Conservation (phyloP, 2,113 vertebrate species). For the Choloepus hoffmanni region DNA sequence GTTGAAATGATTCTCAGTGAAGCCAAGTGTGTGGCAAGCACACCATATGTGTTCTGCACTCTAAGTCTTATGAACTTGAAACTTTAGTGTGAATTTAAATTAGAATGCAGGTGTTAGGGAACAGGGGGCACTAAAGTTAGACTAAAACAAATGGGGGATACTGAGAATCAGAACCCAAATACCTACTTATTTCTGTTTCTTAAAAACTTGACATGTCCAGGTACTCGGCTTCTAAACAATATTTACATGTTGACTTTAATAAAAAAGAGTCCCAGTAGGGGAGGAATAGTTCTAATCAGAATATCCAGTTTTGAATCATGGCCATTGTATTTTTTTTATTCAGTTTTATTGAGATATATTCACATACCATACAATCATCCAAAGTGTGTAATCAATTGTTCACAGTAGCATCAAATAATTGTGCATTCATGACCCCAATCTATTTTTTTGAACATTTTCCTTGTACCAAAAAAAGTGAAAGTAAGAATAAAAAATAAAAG, state of each 20-base stretch:
- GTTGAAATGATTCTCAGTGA: constrained; percentile 26
- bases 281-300: constrained; percentile 6
- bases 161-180: constrained; percentile 32
- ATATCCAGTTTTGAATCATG: constrained; percentile 7
- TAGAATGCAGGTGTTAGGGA: constrained; percentile 44
- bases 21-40: constrained; percentile 4
- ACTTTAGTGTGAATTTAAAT: constrained; percentile 31
- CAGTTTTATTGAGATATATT: too few relatives aligned
- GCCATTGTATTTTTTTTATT: too few relatives aligned
- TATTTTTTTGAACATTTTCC: too few relatives aligned
- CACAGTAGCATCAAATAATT: too few relatives aligned
- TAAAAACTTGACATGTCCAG: background rate
- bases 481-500: too few relatives aligned
- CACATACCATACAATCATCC: too few relatives aligned
- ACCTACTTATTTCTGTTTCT: constrained; percentile 24
- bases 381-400: too few relatives aligned
- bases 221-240: background rate
- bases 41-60: background rate
- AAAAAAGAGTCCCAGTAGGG: background rate
- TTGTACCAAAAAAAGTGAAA: too few relatives aligned
- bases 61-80: constrained; percentile 31
- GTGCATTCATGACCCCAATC: too few relatives aligned
- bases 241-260: background rate
- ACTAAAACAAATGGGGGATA: background rate
- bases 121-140: background rate